These are phyloP conservation scores for Melanotaenia boesemani DNA, from an alignment of 2,797 vertebrate species.

Conservation along the genomic window DNA sequence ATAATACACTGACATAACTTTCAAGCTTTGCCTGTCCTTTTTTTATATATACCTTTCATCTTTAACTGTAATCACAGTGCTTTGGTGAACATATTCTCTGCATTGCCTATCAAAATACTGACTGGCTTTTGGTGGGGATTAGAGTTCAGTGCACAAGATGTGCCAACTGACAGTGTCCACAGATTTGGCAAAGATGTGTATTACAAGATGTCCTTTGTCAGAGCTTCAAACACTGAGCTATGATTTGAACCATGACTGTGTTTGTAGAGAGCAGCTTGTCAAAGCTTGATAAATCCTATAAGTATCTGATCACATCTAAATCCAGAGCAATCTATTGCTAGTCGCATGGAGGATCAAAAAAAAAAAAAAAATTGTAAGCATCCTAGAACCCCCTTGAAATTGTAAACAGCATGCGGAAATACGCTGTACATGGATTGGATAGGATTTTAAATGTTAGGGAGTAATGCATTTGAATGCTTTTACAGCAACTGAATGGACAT, in stretches of 20 bases:
- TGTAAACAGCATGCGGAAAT: conserved; percentile 34
- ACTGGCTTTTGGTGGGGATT: conserved; percentile 69
- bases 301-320: conserved; percentile 75
- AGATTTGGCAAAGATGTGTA: conserved; percentile 73
- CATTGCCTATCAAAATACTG: conserved; percentile 54
- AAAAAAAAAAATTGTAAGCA: conserved; percentile 10
- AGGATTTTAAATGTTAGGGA: conserved; percentile 26
- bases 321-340: conserved; percentile 70
- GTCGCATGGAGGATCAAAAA: conserved; percentile 59
- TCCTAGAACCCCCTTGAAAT: conserved; percentile 52
- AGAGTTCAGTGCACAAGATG: conserved; percentile 60
- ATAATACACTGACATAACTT: conserved; percentile 16
- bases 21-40: conserved; percentile 22
- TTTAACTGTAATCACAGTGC: conserved; percentile 58
- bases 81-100: conserved; percentile 58
- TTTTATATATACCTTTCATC: conserved; percentile 9
- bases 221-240: conserved; percentile 60
- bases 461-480: conserved; percentile 15
- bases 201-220: conserved; percentile 79
- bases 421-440: conserved; percentile 14
- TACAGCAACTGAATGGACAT: conserved; percentile 28
- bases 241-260: conserved; percentile 65
- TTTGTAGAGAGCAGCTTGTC: conserved; percentile 72
- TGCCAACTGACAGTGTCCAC: conserved; percentile 78
- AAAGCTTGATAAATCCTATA: conserved; percentile 78